These are phyloP conservation scores for Penaeus monodon DNA, from an alignment of 2,888 invertebrate species.

Conservation along the genomic window DNA sequence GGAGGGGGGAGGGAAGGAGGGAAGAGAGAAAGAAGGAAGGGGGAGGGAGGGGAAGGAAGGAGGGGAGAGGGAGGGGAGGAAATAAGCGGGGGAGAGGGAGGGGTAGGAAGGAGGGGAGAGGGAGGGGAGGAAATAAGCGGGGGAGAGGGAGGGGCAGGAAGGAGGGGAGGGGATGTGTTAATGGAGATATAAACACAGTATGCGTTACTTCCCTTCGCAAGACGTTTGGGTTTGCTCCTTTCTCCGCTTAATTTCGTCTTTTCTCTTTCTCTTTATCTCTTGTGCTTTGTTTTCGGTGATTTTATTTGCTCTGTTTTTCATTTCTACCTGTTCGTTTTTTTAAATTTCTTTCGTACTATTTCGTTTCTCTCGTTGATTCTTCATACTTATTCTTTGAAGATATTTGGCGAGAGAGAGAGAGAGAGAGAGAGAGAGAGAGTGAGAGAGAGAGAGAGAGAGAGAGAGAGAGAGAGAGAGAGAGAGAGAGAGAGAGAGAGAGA, in stretches of 20 bases:
- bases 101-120: no score
- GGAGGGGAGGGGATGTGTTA: no score
- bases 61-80: no score
- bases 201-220: no score
- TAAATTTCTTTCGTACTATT: neutral
- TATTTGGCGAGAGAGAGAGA: slow-evolving; percentile 6
- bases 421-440: neutral
- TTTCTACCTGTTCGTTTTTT: neutral
- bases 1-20: no score
- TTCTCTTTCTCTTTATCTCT: neutral
- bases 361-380: neutral
- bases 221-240: neutral
- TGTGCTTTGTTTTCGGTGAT: neutral
- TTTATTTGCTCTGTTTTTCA: neutral
- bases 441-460: slow-evolving; percentile 18
- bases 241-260: neutral
- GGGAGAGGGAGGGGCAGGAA: no score
- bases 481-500: no score
- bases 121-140: no score
- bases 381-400: neutral
- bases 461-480: neutral
- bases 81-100: no score
- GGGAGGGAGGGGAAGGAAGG: no score
- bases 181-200: no score
- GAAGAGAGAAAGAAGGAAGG: no score